These are phyloP conservation scores for Pseudoips prasinana DNA, from an alignment of 2,888 invertebrate species.

Conservation along the genomic window DNA sequence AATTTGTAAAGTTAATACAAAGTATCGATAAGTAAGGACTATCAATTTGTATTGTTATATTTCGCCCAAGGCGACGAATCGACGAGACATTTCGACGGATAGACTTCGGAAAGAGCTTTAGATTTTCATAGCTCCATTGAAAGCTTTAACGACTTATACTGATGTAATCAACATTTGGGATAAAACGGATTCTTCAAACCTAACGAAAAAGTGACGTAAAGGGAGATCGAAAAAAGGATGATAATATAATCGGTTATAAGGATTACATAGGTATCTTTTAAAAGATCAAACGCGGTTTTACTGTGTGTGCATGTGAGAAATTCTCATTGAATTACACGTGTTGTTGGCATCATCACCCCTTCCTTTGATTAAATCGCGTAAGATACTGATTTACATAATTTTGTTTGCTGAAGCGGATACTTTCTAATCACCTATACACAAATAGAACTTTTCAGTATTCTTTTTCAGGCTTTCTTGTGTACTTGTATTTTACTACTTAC, in stretches of 20 bases:
- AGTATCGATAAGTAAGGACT: too few species aligned
- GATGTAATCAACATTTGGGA: slow-evolving; percentile 9
- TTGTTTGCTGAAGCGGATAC: slow-evolving; percentile 4
- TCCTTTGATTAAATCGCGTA: slow-evolving; percentile 16
- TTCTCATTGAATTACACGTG: slow-evolving; percentile 14
- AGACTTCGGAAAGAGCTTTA: slow-evolving; percentile 1
- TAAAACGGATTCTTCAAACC: slow-evolving; percentile 1
- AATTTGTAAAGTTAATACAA: too few species aligned
- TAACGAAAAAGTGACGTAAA: slow-evolving; percentile 2
- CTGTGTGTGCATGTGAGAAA: slow-evolving; percentile 15
- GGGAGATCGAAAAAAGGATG: slow-evolving; percentile 3
- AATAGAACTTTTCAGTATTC: too few species aligned
- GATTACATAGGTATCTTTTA: slow-evolving; percentile 7
- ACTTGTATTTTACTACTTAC: too few species aligned
- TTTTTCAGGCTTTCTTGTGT: too few species aligned
- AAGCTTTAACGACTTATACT: slow-evolving; percentile 4
- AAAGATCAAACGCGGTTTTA: slow-evolving; percentile 17
- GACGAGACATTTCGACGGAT: too few species aligned
- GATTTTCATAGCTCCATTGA: slow-evolving; percentile 2
- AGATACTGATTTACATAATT: slow-evolving; percentile 11
- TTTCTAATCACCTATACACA: too few species aligned
- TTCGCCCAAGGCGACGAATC: too few species aligned
- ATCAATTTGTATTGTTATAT: too few species aligned
- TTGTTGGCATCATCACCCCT: slow-evolving; percentile 9
- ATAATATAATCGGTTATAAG: slow-evolving; percentile 8